These are phyloP conservation scores for Rhodophaea formosa DNA, from an alignment of 2,888 invertebrate species.

Conservation along the genomic window DNA sequence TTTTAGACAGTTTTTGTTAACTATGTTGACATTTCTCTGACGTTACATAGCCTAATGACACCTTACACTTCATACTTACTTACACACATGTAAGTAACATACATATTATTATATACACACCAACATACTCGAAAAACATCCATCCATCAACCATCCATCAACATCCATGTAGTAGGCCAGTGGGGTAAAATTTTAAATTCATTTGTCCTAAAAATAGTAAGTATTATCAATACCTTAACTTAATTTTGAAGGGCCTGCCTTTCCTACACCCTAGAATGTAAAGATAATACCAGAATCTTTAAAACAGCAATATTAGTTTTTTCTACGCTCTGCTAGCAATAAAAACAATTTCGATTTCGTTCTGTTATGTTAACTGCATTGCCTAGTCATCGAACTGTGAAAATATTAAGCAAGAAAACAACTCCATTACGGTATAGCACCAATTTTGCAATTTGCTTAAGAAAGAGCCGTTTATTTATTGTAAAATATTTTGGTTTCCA, in stretches of 20 bases:
- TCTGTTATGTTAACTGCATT: constrained; percentile 2
- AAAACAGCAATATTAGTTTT: background rate
- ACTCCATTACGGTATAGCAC: background rate
- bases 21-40: too few species aligned
- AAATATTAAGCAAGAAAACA: constrained; percentile 5
- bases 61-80: too few species aligned
- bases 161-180: too few species aligned
- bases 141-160: too few species aligned
- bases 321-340: background rate
- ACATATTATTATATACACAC: too few species aligned
- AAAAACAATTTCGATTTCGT: background rate
- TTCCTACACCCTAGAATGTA: background rate
- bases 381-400: constrained; percentile 10
- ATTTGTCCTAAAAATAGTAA: too few species aligned
- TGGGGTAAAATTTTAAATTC: too few species aligned
- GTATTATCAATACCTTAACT: too few species aligned
- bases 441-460: constrained; percentile 5
- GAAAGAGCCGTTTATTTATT: constrained; percentile 3
- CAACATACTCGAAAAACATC: too few species aligned
- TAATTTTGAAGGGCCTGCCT: background rate
- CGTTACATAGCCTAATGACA: too few species aligned
- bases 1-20: too few species aligned
- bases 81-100: too few species aligned
- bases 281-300: background rate
- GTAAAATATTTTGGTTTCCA: background rate